phyloP scores from a whole-genome alignment of 2,888 invertebrate species.

The Mamestra brassicae region DNA sequence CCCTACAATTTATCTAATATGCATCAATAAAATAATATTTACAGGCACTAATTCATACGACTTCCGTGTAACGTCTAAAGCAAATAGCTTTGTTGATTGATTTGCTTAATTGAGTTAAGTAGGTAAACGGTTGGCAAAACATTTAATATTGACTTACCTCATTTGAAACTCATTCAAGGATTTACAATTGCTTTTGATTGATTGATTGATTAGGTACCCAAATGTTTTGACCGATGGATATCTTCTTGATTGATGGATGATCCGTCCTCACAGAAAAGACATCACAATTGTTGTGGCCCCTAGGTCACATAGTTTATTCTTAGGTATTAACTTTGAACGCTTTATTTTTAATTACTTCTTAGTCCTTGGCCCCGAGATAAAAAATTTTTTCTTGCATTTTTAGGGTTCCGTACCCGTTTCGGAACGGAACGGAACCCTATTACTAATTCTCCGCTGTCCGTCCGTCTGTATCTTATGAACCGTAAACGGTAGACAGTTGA shows the following conservation, averaged over 20 bases:
- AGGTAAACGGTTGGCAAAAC: slow-evolving; percentile 14
- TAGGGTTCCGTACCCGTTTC: too few species aligned
- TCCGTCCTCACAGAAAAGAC: neutral
- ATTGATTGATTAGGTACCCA: neutral
- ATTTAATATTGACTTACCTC: slow-evolving; percentile 4
- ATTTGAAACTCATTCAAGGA: slow-evolving; percentile 27
- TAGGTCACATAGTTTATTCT: neutral
- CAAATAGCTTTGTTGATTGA: slow-evolving; percentile 37
- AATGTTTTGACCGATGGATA: slow-evolving; percentile 3
- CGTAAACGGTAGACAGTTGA: too few species aligned
- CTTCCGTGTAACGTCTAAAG: slow-evolving; percentile 32
- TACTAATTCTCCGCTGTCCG: too few species aligned
- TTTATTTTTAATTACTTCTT: too few species aligned
- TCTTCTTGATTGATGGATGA: neutral
- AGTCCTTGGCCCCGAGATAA: neutral
- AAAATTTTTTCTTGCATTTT: too few species aligned
- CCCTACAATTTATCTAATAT: neutral
- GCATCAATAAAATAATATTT: slow-evolving; percentile 7
- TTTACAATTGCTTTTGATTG: neutral
- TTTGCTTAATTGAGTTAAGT: slow-evolving; percentile 27
- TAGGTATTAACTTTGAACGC: neutral
- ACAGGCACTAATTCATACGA: slow-evolving; percentile 9
- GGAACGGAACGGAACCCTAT: too few species aligned
- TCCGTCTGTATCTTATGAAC: too few species aligned
- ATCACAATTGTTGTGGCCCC: neutral